A percentile compares a stretch with the other conserved stretches of the same genome.
Evolutionary conservation across 1,140 invertebrate genomes (phyloP).

Genomic region (Laupala kohalensis): DNA sequence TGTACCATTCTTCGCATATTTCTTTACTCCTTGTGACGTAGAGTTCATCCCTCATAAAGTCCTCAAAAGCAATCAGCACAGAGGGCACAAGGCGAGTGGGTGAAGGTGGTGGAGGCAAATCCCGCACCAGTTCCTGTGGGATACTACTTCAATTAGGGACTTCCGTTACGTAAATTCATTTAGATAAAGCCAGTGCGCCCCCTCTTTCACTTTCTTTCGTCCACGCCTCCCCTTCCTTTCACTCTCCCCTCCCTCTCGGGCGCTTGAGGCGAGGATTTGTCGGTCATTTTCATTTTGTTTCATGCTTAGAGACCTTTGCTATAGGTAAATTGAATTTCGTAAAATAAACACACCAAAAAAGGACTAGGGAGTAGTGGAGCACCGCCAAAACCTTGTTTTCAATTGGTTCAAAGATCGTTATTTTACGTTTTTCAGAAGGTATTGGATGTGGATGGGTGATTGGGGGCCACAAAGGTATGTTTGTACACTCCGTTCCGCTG

Average conservation of each 20-base stretch:
- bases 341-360: not conserved
- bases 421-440: not conserved
- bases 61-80: slow-evolving; percentile 8
- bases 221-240: not conserved
- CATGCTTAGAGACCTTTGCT: not conserved
- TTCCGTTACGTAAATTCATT: slow-evolving; percentile 7
- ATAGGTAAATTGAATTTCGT: not conserved
- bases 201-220: not conserved
- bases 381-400: not conserved
- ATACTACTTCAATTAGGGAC: slow-evolving; percentile 3
- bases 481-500: not conserved
- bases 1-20: too few species aligned
- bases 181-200: slow-evolving; percentile 2
- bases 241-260: too few species aligned
- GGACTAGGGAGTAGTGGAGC: not conserved
- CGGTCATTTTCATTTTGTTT: slow-evolving; percentile 1
- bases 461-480: not conserved
- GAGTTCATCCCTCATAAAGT: not conserved
- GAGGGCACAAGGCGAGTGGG: not conserved
- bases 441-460: not conserved
- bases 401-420: not conserved
- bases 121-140: not conserved
- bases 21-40: not conserved
- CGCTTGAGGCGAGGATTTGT: not conserved
- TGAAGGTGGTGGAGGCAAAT: not conserved